These are phyloP conservation scores for Dendrolimus kikuchii DNA, from an alignment of 1,140 invertebrate genomes.

Conservation along the genomic window DNA sequence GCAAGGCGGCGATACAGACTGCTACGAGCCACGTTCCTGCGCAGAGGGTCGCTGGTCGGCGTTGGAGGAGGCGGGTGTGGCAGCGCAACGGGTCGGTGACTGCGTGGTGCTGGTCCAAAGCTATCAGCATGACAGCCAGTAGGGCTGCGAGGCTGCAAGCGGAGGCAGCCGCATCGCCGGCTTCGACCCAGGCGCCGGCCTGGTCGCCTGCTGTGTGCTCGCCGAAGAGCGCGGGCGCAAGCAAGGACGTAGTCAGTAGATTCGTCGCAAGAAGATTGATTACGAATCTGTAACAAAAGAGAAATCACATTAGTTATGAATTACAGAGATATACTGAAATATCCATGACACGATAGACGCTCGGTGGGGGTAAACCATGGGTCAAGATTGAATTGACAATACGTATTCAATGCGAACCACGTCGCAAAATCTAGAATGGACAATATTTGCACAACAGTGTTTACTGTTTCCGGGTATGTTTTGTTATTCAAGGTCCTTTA, in stretches of 20 bases:
- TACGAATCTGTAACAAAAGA: constrained; percentile 68
- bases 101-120: constrained; percentile 89
- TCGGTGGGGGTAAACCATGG: too few relatives aligned
- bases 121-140: constrained; percentile 85
- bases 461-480: too few relatives aligned
- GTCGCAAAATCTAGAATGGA: too few relatives aligned
- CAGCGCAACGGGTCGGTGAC: constrained; percentile 91
- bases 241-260: constrained; percentile 60
- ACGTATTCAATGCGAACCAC: too few relatives aligned
- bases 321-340: background rate
- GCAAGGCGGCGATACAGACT: constrained; percentile 68
- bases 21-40: constrained; percentile 78
- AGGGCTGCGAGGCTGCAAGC: constrained; percentile 54
- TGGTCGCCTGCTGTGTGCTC: constrained; percentile 46
- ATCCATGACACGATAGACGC: background rate
- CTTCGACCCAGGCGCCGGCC: constrained; percentile 35
- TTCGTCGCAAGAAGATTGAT: constrained; percentile 68
- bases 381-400: too few relatives aligned
- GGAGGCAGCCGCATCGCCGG: constrained; percentile 51
- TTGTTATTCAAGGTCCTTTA: too few relatives aligned
- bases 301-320: constrained; percentile 13
- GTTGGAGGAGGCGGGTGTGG: constrained; percentile 82
- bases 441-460: too few relatives aligned
- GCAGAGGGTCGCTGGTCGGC: constrained; percentile 80
- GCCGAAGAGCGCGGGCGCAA: constrained; percentile 63